phyloP scores from a whole-genome alignment of 2,797 vertebrate genomes.

The Cheirogaleus major region DNA sequence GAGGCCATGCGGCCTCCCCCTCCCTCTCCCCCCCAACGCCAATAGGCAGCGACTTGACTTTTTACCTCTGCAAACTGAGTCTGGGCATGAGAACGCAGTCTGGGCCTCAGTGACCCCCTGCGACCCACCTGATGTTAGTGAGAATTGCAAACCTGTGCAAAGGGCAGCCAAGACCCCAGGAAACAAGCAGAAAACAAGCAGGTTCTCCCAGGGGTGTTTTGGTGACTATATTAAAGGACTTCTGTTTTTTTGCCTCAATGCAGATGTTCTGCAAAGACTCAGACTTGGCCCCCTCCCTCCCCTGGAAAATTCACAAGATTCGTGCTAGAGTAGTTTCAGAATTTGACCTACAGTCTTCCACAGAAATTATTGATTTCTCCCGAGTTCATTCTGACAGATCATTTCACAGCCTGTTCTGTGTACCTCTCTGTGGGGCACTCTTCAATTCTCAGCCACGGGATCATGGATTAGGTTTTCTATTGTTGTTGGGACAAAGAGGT shows the following conservation, averaged over 20 bases:
- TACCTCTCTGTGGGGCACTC: neutral
- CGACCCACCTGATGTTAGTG: neutral
- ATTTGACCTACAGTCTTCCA: neutral
- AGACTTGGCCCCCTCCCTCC: neutral
- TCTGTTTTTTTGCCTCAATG: neutral
- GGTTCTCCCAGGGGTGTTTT: neutral
- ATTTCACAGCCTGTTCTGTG: neutral
- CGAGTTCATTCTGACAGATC: neutral
- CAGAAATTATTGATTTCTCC: neutral
- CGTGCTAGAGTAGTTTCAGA: neutral
- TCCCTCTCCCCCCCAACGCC: rapidly evolving
- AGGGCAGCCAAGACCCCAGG: neutral
- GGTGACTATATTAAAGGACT: neutral
- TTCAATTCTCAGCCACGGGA: neutral
- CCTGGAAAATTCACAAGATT: neutral
- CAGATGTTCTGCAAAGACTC: neutral
- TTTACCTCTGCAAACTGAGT: neutral
- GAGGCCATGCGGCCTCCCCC: rapidly evolving
- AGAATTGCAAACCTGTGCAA: neutral
- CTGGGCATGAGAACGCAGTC: neutral
- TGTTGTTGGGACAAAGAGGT: neutral
- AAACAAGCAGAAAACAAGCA: neutral
- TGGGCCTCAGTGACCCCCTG: neutral
- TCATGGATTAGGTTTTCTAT: neutral
- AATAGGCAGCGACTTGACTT: neutral